Percentiles rank a stretch among this genome's conserved stretches.
phyloP scores from a whole-genome alignment of 2,797 vertebrate species.

The Syndactyla subalaris region DNA sequence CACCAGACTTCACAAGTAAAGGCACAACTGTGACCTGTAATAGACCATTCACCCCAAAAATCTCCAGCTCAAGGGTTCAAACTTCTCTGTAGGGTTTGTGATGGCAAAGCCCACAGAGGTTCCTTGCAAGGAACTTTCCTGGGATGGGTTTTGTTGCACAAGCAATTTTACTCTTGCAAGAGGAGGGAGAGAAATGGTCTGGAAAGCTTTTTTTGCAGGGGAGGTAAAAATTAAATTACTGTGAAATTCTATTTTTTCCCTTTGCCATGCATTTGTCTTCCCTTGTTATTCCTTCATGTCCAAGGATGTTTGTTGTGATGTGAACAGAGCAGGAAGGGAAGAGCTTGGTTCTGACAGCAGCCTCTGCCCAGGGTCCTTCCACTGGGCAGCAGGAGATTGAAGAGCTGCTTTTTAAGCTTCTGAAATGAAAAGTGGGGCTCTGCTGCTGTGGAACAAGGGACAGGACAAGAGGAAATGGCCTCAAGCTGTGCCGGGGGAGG shows the following conservation, averaged over 20 bases:
- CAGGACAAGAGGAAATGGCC: no score
- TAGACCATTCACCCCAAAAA: not conserved
- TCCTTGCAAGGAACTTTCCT: not conserved
- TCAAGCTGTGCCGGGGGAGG: no score
- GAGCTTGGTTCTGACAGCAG: not conserved
- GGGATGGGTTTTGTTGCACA: not conserved
- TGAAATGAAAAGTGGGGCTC: not conserved
- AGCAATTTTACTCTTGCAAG: not conserved
- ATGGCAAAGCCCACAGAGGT: not conserved
- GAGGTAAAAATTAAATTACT: not conserved
- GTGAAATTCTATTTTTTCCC: not conserved
- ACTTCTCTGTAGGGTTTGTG: not conserved
- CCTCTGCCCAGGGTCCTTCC: not conserved
- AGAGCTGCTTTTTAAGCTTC: not conserved
- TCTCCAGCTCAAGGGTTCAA: not conserved
- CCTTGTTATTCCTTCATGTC: not conserved
- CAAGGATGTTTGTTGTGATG: not conserved
- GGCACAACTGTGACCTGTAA: not conserved
- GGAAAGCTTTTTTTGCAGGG: not conserved
- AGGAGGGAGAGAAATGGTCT: not conserved
- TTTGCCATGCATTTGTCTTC: not conserved
- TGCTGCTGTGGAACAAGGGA: no score
- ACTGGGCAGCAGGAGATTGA: not conserved
- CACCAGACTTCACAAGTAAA: not conserved
- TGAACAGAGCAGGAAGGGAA: not conserved